Base-by-base conservation (phyloP, 2,113 vertebrate species). In the Paedocypris sp. region DNA sequence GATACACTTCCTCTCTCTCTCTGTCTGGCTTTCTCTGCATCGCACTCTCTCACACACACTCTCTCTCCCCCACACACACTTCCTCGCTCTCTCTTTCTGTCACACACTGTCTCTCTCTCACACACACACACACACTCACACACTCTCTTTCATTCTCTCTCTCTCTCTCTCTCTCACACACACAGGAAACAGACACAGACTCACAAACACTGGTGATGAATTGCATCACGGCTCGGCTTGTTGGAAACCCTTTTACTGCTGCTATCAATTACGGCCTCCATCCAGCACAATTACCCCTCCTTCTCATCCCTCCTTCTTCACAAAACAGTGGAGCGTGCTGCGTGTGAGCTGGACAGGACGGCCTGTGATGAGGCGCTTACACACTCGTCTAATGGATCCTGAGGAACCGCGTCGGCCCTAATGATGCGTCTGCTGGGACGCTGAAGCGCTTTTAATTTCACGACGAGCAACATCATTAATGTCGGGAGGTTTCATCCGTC, bases 241-340 rank as follows among this genome's bases (percentile, higher is more conserved):
- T 41, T 56, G 49, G 49, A 65, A 70, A 70, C 61, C 62, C 62
- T 59, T 53, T 70, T 60, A 69, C 49, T 48, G 67, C 63, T 65
- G 67, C 38, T 70, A 50, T 58, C 51, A 70, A 70, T 70, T 59
- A 68, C 53, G 50, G 51, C 23, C 25, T 53, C 36, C 56, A 52
- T 70, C 62, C 26, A 43, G 47, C 18, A 33, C 56, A 53, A 70
- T 63, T 67, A 63, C 60, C 46, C 52, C 43, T 59, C 54, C 47
- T 39, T 46, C 61, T 53, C 36, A 62, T 64, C 41, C 50, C 38
- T 62, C 63, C 50, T 51, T 64, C 67, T 29, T 56, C 28, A 56
- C 22, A 6, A 50, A 51, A 66, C n/a, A n/a, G n/a, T n/a, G n/a
- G n/a, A n/a, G n/a, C n/a, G n/a, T n/a, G n/a, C n/a, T n/a, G n/a